Evolutionary conservation across 2,888 invertebrate genomes (phyloP).

Genomic region (Malthinus seriepunctatus): DNA sequence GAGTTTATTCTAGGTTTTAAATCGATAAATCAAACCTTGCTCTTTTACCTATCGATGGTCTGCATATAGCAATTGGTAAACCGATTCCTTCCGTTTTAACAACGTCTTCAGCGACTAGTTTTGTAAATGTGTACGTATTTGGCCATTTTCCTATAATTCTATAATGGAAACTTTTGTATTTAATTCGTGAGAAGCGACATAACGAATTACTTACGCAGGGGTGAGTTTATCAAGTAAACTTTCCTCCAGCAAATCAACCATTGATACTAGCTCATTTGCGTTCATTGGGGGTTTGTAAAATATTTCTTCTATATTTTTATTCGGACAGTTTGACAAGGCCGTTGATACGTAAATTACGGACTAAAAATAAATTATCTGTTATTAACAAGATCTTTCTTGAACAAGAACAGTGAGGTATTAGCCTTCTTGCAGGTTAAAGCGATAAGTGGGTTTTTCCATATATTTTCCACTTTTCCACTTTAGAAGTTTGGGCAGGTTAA

Average conservation of each 20-base stretch:
- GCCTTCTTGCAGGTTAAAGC: too few species aligned
- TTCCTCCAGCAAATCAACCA: conserved; percentile 47
- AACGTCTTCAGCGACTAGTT: conserved; percentile 69
- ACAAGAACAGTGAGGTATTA: too few species aligned
- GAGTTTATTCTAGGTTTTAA: neutral
- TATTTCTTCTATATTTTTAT: conserved; percentile 38
- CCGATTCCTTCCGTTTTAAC: conserved; percentile 57
- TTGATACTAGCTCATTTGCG: conserved; percentile 52
- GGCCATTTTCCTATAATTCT: conserved; percentile 62
- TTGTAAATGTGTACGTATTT: conserved; percentile 75
- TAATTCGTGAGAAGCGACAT: neutral
- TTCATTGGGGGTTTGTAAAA: conserved; percentile 58
- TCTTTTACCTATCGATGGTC: conserved; percentile 57
- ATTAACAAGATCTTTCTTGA: too few species aligned
- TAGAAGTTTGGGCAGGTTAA: too few species aligned
- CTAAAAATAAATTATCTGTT: conserved; percentile 45
- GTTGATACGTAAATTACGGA: conserved; percentile 42
- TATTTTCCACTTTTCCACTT: too few species aligned
- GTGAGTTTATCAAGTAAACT: conserved; percentile 47
- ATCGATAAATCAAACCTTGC: neutral
- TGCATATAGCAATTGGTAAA: conserved; percentile 67
- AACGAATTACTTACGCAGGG: conserved; percentile 37
- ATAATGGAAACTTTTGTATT: conserved; percentile 35
- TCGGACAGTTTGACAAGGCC: conserved; percentile 38
- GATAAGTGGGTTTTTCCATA: too few species aligned